A percentile compares a stretch with the other conserved stretches of the same genome.
These are phyloP conservation scores for Ametastegia equiseti DNA, from an alignment of 2,888 invertebrate genomes.

Conservation along the genomic window DNA sequence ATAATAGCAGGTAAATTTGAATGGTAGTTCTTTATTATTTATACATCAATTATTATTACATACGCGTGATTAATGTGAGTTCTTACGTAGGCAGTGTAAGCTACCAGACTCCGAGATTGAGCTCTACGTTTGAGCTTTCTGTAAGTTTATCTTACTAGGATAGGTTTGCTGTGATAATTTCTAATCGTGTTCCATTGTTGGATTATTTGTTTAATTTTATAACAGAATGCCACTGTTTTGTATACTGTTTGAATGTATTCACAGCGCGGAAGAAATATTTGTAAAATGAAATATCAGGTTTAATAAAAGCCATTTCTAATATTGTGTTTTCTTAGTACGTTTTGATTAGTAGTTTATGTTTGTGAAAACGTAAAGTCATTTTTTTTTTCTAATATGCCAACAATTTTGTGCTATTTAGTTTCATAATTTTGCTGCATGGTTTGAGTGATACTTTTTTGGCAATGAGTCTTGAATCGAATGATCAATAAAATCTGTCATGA, in stretches of 20 bases:
- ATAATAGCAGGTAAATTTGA: too few species aligned
- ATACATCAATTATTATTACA: not conserved
- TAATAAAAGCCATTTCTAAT: slow-evolving; percentile 24
- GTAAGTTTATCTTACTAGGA: slow-evolving; percentile 40
- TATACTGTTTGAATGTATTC: not conserved
- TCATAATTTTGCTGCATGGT: not conserved
- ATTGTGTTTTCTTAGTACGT: not conserved
- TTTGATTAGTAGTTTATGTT: slow-evolving; percentile 42
- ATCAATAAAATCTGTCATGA: not conserved
- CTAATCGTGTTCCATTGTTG: slow-evolving; percentile 11
- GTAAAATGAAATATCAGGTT: slow-evolving; percentile 16
- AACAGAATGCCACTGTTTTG: not conserved
- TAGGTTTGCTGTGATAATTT: slow-evolving; percentile 13
- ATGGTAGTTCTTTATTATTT: not conserved
- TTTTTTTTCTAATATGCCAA: not conserved
- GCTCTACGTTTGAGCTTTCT: slow-evolving; percentile 32
- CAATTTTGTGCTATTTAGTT: not conserved
- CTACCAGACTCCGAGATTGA: slow-evolving; percentile 25
- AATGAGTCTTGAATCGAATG: not conserved
- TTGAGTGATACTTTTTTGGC: not conserved
- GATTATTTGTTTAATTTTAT: slow-evolving; percentile 14
- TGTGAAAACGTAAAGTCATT: not conserved
- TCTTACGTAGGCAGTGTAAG: slow-evolving; percentile 17
- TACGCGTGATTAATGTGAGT: slow-evolving; percentile 24
- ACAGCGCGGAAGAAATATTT: not conserved